Evolutionary conservation across 1,140 invertebrate genomes (phyloP).

Genomic region (Aradophagus sp.): DNA sequence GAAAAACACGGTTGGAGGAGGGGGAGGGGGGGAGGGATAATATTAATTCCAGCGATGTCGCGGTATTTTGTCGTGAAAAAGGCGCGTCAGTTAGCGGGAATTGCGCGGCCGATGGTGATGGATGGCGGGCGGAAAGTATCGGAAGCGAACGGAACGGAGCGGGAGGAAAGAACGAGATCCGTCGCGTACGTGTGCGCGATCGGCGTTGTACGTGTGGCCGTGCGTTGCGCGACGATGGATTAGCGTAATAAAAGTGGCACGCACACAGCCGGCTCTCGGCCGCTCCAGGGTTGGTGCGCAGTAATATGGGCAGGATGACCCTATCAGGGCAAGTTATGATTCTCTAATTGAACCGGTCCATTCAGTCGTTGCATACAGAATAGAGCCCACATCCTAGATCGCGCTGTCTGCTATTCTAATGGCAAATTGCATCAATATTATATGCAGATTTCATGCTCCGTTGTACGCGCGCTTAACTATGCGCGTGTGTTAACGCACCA

Average conservation of each 20-base stretch:
- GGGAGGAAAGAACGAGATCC: conserved; percentile 38
- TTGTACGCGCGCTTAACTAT: conserved; percentile 47
- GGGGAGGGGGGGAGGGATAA: too few species aligned
- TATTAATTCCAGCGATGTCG: too few species aligned
- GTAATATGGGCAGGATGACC: conserved; percentile 55
- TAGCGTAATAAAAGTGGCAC: conserved; percentile 59
- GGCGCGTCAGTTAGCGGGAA: too few species aligned
- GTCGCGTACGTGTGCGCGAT: conserved; percentile 42
- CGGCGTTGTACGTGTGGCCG: conserved; percentile 38
- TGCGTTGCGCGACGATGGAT: conserved; percentile 51
- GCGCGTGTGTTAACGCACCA: conserved; percentile 17
- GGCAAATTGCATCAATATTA: conserved; percentile 73
- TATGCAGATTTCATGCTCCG: conserved; percentile 67
- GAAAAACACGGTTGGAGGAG: too few species aligned
- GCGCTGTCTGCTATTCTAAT: conserved; percentile 68
- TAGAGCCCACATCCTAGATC: conserved; percentile 69
- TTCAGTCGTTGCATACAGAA: conserved; percentile 70
- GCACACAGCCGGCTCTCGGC: conserved; percentile 44
- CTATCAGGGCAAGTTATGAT: conserved; percentile 71
- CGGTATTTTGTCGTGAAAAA: too few species aligned
- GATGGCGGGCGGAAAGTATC: conserved; percentile 13
- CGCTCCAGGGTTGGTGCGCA: conserved; percentile 49
- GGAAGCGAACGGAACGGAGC: conserved; percentile 24
- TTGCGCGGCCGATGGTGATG: conserved; percentile 28
- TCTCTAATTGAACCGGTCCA: conserved; percentile 72